A percentile compares a stretch with the other conserved stretches of the same genome.
These are phyloP conservation scores for Lucifuga dentata DNA, from an alignment of 2,113 vertebrate genomes.

Conservation along the genomic window DNA sequence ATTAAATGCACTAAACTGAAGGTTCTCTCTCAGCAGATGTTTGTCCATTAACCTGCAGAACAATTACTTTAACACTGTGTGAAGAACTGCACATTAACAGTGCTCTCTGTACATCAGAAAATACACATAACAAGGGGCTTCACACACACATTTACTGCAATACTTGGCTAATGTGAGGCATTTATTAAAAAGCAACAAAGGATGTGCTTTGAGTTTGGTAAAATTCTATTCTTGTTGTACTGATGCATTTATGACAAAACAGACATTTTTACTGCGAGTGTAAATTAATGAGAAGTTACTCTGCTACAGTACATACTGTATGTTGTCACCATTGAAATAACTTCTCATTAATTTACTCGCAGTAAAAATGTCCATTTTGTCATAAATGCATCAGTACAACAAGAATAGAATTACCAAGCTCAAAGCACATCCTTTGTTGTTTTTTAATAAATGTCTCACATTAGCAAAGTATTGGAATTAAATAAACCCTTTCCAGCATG, in stretches of 20 bases:
- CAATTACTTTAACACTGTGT: conserved; percentile 48
- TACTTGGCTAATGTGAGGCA: background rate
- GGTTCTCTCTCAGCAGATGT: conserved; percentile 71
- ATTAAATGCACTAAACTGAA: conserved; percentile 70
- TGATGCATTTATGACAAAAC: conserved; percentile 21
- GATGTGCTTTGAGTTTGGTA: background rate
- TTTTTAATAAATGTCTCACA: background rate
- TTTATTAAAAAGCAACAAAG: background rate
- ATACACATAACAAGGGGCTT: background rate
- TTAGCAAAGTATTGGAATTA: background rate
- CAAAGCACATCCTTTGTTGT: background rate
- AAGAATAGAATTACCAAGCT: background rate
- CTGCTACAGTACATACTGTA: conserved; percentile 15
- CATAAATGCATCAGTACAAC: conserved; percentile 8
- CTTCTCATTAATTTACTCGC: too few species aligned
- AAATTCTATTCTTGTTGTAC: background rate
- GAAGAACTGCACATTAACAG: conserved; percentile 47
- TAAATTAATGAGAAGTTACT: conserved; percentile 61
- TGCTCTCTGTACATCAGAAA: background rate
- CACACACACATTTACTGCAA: background rate
- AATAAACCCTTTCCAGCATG: too few species aligned
- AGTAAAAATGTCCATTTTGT: too few species aligned
- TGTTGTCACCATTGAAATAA: conserved; percentile 25
- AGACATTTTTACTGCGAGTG: conserved; percentile 36
- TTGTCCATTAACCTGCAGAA: conserved; percentile 68